Percentiles rank a stretch among this genome's conserved stretches.
phyloP scores from a whole-genome alignment of 2,113 vertebrate genomes.

The Eudyptes chrysolophus region DNA sequence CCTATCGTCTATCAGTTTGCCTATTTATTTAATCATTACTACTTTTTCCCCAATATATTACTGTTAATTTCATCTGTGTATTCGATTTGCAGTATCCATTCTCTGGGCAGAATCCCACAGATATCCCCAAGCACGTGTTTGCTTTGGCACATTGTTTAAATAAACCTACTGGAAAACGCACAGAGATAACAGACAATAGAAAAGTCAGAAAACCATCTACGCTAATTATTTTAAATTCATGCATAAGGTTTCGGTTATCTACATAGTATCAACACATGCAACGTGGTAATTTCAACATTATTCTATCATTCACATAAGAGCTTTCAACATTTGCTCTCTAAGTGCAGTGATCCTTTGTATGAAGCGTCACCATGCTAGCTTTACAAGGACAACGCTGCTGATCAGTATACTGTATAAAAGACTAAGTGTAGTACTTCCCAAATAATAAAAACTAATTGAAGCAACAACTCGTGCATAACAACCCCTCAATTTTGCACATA shows the following conservation, averaged over 20 bases:
- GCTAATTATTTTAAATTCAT: background rate
- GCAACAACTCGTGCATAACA: background rate
- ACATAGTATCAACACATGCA: fast-evolving
- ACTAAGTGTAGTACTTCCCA: background rate
- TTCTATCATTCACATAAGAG: fast-evolving
- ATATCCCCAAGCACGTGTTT: background rate
- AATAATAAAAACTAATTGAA: background rate
- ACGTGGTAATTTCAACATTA: background rate
- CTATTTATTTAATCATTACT: background rate
- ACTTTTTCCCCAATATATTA: background rate
- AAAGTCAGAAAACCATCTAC: background rate
- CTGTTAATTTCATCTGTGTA: background rate
- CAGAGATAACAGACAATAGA: background rate
- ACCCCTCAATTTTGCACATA: background rate
- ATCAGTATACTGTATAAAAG: background rate
- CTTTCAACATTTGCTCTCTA: background rate
- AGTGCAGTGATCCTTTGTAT: background rate
- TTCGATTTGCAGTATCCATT: background rate
- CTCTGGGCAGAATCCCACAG: background rate
- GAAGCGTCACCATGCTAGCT: background rate
- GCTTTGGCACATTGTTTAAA: background rate
- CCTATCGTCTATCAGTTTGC: background rate
- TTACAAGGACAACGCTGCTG: background rate
- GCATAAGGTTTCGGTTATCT: background rate
- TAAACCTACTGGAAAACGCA: background rate